These are phyloP conservation scores for Cotesia chilonis DNA, from an alignment of 1,140 invertebrate species.

Conservation along the genomic window DNA sequence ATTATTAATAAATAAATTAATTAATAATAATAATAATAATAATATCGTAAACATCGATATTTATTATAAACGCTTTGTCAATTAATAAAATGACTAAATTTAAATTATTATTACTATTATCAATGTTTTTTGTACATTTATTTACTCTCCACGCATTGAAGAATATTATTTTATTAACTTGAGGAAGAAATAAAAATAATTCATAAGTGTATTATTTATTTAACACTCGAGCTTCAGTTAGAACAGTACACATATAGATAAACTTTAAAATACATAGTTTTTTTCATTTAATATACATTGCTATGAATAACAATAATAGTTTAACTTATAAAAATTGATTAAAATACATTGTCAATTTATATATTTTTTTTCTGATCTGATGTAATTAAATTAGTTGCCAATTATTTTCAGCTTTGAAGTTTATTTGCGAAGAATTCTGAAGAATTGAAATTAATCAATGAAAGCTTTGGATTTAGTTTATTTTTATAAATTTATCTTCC, in stretches of 20 bases:
- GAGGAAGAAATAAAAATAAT: neutral
- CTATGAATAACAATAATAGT: neutral
- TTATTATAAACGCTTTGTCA: conserved; percentile 67
- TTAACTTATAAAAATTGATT: too few species aligned
- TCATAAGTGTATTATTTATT: conserved; percentile 2
- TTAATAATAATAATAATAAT: conserved; percentile 12
- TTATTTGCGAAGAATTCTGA: neutral
- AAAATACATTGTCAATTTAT: too few species aligned
- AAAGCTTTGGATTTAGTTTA: too few species aligned
- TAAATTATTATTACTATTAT: conserved; percentile 40
- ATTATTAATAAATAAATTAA: conserved; percentile 23
- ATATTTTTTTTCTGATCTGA: too few species aligned
- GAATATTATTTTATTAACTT: too few species aligned
- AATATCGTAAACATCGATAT: conserved; percentile 52
- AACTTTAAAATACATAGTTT: neutral
- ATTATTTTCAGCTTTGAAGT: too few species aligned
- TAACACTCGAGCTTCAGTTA: conserved; percentile 7
- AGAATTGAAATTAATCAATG: neutral
- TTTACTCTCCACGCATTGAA: neutral
- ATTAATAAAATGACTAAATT: conserved; percentile 66
- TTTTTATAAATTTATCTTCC: neutral
- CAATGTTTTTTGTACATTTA: conserved; percentile 13
- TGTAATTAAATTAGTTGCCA: too few species aligned
- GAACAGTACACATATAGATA: conserved; percentile 1
- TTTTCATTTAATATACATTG: neutral